Evolutionary conservation across 2,113 vertebrate species (phyloP).

Genomic region (Eptatretus burgeri): DNA sequence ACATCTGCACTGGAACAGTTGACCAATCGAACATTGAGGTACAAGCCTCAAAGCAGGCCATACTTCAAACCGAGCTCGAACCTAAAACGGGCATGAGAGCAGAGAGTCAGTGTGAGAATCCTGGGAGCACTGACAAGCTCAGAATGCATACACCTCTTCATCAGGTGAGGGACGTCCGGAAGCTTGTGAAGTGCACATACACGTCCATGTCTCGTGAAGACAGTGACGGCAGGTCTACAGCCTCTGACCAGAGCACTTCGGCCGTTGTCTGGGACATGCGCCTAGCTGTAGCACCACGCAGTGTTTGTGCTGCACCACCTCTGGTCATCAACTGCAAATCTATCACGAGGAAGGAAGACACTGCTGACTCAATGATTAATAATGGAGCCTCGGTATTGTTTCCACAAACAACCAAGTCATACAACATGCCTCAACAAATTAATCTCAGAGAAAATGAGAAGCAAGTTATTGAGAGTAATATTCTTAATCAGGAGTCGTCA

Average conservation of each 20-base stretch:
- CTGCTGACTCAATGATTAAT: too few species aligned
- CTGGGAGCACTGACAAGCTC: constrained; percentile 15
- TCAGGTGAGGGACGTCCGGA: constrained; percentile 68
- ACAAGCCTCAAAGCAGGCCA: constrained; percentile 18
- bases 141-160: constrained; percentile 14
- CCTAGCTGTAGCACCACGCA: constrained; percentile 18
- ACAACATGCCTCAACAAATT: too few species aligned
- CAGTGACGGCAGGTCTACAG: constrained; percentile 21
- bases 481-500: background rate
- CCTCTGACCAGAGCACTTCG: constrained; percentile 18
- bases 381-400: background rate
- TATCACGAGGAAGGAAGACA: constrained; percentile 22
- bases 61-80: constrained; percentile 12
- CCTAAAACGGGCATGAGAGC: background rate
- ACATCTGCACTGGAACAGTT: constrained; percentile 16
- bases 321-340: constrained; percentile 77
- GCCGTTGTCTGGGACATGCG: constrained; percentile 20
- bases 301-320: constrained; percentile 27
- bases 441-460: too few species aligned
- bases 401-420: background rate
- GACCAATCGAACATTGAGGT: constrained; percentile 19
- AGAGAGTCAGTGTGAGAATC: background rate
- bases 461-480: too few species aligned
- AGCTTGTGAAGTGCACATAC: constrained; percentile 60
- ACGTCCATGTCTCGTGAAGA: constrained; percentile 27